phyloP scores from a whole-genome alignment of 2,888 invertebrate species.

The Stenurella melanura region DNA sequence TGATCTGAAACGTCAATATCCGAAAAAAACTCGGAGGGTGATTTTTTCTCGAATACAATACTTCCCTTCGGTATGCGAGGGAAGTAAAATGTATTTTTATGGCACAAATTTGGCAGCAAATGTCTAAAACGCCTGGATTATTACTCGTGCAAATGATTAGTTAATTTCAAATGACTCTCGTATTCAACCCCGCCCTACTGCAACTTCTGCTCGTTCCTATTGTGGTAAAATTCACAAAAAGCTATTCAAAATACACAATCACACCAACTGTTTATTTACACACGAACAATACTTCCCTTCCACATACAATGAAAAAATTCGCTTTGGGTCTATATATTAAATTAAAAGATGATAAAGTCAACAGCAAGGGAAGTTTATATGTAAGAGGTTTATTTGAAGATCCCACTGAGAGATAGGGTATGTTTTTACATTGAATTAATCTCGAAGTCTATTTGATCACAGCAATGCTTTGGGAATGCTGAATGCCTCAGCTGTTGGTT shows the following conservation, averaged over 20 bases:
- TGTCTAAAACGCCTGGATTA: too few species aligned
- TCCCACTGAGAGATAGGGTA: constrained; percentile 32
- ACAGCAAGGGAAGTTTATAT: constrained; percentile 10
- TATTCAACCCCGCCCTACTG: too few species aligned
- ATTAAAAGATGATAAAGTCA: constrained; percentile 35
- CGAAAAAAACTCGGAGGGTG: too few species aligned
- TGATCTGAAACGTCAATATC: too few species aligned
- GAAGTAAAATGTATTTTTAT: too few species aligned
- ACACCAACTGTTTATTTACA: not conserved
- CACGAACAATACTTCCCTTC: not conserved
- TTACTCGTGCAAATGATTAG: too few species aligned
- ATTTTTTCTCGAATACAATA: too few species aligned
- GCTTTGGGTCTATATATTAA: constrained; percentile 22
- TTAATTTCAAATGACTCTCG: too few species aligned
- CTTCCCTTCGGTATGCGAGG: too few species aligned
- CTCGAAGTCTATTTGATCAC: constrained; percentile 34
- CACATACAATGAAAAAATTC: constrained; percentile 1
- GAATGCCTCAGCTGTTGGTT: constrained; percentile 25
- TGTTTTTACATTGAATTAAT: constrained; percentile 41
- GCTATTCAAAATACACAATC: constrained; percentile 3
- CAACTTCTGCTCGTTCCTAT: too few species aligned
- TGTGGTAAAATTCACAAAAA: not conserved
- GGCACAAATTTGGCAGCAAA: too few species aligned
- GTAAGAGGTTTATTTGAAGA: constrained; percentile 15
- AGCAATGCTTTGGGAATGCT: constrained; percentile 20